phyloP scores from a whole-genome alignment of 2,113 vertebrate genomes.

The Chauna torquata region DNA sequence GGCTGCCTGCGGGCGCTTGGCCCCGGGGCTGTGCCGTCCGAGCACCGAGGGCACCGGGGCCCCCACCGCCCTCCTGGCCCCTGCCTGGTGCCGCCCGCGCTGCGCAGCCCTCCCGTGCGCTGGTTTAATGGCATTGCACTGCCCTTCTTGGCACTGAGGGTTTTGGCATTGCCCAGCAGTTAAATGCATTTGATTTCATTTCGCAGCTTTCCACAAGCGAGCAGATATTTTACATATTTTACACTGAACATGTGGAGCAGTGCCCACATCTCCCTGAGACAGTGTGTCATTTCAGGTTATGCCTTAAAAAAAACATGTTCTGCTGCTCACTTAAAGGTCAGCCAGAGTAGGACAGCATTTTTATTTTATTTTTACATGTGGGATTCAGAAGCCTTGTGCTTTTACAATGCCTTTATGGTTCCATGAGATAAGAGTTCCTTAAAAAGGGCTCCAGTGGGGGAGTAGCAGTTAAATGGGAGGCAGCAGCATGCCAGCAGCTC shows the following conservation, averaged over 20 bases:
- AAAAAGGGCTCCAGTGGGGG: background rate
- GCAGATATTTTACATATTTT: background rate
- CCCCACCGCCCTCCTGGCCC: background rate
- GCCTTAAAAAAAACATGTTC: background rate
- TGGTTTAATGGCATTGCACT: fast-evolving
- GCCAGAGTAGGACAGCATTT: background rate
- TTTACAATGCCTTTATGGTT: background rate
- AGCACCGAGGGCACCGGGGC: fast-evolving
- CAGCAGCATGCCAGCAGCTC: background rate
- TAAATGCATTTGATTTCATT: background rate
- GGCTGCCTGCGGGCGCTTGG: background rate
- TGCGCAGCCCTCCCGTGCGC: no score
- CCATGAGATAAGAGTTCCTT: slow-evolving; percentile 4
- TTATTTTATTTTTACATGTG: background rate
- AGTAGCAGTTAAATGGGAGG: slow-evolving; percentile 29
- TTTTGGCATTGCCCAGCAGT: background rate
- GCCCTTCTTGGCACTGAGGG: no score
- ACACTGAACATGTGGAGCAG: background rate
- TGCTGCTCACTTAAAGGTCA: slow-evolving; percentile 42
- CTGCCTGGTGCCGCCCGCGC: no score
- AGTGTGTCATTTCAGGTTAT: background rate
- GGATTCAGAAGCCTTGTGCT: background rate
- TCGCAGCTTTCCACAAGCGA: background rate
- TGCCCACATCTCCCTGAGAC: background rate
- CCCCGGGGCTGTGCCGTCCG: background rate